Percentiles rank a stretch among this genome's conserved stretches.
These are phyloP conservation scores for Macheiramphus alcinus DNA, from an alignment of 2,113 vertebrate genomes.

Conservation along the genomic window DNA sequence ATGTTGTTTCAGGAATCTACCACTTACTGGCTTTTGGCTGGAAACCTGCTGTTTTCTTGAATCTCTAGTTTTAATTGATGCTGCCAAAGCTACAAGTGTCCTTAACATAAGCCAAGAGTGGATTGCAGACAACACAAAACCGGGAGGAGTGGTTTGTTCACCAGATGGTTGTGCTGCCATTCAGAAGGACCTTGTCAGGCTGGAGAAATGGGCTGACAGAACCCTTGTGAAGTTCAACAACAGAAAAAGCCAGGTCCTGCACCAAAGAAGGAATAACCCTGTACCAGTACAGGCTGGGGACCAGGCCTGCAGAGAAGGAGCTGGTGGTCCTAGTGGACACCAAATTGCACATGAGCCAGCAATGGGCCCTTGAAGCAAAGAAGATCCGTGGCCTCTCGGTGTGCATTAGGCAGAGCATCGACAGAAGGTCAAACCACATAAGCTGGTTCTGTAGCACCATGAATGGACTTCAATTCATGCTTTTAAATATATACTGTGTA, in stretches of 20 bases:
- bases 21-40: background rate
- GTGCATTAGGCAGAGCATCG: background rate
- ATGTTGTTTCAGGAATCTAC: background rate
- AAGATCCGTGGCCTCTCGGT: fast-evolving
- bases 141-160: background rate
- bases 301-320: background rate
- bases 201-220: background rate
- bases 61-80: background rate
- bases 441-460: background rate
- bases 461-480: background rate
- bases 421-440: background rate
- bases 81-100: background rate
- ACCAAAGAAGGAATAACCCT: background rate
- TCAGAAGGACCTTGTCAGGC: background rate
- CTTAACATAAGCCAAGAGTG: background rate
- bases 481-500: background rate
- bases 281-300: no score
- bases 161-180: background rate
- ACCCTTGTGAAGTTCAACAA: background rate
- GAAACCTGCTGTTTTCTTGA: background rate
- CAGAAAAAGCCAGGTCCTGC: background rate
- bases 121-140: background rate
- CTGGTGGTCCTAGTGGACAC: background rate
- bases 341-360: background rate
- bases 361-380: fast-evolving